phyloP scores from a whole-genome alignment of 1,140 invertebrate species.

The Sarcophaga peregrina region DNA sequence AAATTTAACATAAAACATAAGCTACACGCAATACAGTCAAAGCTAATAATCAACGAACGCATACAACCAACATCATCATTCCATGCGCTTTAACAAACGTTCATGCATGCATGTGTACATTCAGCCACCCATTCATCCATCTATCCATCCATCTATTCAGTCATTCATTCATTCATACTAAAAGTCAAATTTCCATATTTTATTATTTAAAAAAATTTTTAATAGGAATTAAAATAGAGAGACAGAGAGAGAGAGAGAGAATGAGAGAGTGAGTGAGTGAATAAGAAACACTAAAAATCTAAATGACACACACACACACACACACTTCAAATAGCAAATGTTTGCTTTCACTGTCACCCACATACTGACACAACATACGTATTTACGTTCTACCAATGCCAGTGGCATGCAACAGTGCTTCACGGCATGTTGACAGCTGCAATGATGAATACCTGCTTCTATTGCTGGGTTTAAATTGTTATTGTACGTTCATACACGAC shows the following conservation, averaged over 20 bases:
- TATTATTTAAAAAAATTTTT: neutral
- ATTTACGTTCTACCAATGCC: neutral
- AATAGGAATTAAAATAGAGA: neutral
- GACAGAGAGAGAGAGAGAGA: neutral
- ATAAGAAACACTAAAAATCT: too few species aligned
- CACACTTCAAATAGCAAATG: neutral
- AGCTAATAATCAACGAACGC: too few species aligned
- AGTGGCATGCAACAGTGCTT: neutral
- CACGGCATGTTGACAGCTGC: neutral
- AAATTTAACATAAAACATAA: neutral
- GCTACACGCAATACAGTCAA: neutral
- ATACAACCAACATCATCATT: too few species aligned
- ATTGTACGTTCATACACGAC: neutral
- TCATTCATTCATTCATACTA: neutral
- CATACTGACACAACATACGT: neutral
- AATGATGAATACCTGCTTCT: neutral
- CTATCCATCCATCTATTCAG: too few species aligned
- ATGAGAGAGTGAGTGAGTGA: neutral
- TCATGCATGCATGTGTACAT: too few species aligned
- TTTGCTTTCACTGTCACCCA: neutral
- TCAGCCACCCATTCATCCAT: too few species aligned
- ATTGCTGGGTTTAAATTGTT: too few species aligned
- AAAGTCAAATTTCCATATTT: constrained; percentile 16
- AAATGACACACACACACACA: neutral
- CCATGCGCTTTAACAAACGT: too few species aligned